Base-by-base conservation (phyloP, 2,888 invertebrate genomes). In the Ochropacha duplaris region DNA sequence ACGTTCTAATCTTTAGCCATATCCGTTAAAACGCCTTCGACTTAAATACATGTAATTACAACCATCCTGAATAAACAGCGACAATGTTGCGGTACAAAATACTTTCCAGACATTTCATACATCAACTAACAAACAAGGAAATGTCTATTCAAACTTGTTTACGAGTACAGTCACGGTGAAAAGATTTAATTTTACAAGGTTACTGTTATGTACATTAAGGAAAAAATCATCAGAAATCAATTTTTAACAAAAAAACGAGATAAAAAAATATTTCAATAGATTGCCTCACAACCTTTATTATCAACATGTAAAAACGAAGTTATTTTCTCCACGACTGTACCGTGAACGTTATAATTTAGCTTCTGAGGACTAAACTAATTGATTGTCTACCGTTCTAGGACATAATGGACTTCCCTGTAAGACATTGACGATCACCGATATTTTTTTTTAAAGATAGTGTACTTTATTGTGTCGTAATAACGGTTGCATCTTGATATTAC, bases 91-190 rank as follows among this genome's bases (percentile, higher is more conserved):
- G 64, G 65, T 50, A 39, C 61, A 63, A 67, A 62, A 54, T 57
- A 64, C 59, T 65, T 77, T 74, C 72, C 74, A 70, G 77, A 58
- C 71, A 70, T 69, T 76, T 70, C 52, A 57, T 56, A 59, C 65
- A 67, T 65, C 60, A 61, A 57, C 71, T 57, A 61, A 60, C 55
- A 50, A 60, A 58, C 50, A 61, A 64, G 64, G 70, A 68, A 68
- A 64, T 58, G 54, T 44, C 44, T 44, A 44, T 44, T 16, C 0
- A 9, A 44, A 44, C 44, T 14, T 19, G 44, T 44, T 44, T 44
- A 8, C 36, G 5, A 2, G 19, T 44, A 44, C 44, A 44, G 44
- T 44, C 9, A 19, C 9, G 2, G 8, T n/a, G 16, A 1, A 19
- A 19, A 19, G 16, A 9, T 19, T 44, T 36, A 1, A 14, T 14